A percentile compares a stretch with the other conserved stretches of the same genome.
These are phyloP conservation scores for Dasyornis broadbenti DNA, from an alignment of 2,113 vertebrate genomes.

Conservation along the genomic window DNA sequence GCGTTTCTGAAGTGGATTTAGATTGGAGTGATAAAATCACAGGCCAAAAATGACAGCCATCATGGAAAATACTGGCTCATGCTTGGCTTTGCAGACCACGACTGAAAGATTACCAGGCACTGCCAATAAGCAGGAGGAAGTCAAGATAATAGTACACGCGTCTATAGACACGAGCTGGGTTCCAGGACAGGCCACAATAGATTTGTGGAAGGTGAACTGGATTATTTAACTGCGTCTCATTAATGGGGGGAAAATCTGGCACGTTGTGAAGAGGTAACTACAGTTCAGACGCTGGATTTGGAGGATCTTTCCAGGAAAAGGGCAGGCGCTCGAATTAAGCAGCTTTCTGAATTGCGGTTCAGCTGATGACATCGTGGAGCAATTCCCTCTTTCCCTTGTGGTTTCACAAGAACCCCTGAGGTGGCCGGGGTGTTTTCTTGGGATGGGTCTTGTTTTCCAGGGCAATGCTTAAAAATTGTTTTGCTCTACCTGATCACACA, in stretches of 20 bases:
- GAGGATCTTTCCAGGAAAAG: not conserved
- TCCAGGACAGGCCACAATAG: constrained; percentile 28
- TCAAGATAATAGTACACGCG: not conserved
- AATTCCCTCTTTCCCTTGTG: not conserved
- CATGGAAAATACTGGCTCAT: constrained; percentile 74
- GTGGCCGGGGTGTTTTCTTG: not conserved
- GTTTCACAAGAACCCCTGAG: not conserved
- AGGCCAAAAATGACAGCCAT: constrained; percentile 75
- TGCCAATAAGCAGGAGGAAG: constrained; percentile 68
- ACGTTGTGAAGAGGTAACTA: constrained; percentile 46
- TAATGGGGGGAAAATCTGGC: not conserved
- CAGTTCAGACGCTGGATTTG: not conserved
- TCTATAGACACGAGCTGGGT: not conserved
- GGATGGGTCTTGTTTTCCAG: not conserved
- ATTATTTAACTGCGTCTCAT: constrained; percentile 24
- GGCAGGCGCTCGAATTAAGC: not conserved
- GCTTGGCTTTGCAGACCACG: constrained; percentile 71
- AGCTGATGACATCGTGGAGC: not conserved
- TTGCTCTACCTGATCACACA: not conserved
- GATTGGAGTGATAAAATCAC: constrained; percentile 80
- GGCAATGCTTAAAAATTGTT: not conserved
- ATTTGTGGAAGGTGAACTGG: constrained; percentile 33
- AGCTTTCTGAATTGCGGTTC: not conserved
- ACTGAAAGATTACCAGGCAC: constrained; percentile 64
- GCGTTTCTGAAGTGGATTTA: constrained; percentile 80